Conservation (phyloP, 2,888 invertebrate species). For the Torymus texanus region DNA sequence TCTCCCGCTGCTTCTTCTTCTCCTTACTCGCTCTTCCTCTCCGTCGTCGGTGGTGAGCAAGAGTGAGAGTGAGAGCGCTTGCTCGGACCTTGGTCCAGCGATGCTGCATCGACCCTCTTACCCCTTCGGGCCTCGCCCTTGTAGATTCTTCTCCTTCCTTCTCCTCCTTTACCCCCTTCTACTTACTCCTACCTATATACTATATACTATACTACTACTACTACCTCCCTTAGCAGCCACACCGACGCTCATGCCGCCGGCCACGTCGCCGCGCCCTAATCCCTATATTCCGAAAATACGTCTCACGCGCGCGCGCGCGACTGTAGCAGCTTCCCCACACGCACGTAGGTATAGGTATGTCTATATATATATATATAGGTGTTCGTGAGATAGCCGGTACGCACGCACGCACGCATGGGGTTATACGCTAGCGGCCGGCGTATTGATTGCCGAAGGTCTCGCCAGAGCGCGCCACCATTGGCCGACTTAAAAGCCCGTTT, state of each 20-base stretch:
- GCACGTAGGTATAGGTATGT: no score
- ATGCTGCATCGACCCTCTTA: slow-evolving; percentile 72
- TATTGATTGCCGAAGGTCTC: slow-evolving; percentile 71
- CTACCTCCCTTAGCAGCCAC: slow-evolving; percentile 29
- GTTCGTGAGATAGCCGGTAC: background rate
- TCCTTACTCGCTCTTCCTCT: slow-evolving; percentile 23
- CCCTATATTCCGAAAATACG: slow-evolving; percentile 71
- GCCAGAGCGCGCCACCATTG: slow-evolving; percentile 70
- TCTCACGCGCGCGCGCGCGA: slow-evolving; percentile 61
- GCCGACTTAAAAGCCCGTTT: slow-evolving; percentile 52
- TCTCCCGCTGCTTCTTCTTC: slow-evolving; percentile 48
- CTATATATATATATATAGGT: no score
- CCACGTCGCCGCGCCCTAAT: slow-evolving; percentile 74
- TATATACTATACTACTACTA: background rate
- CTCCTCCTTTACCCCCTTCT: slow-evolving; percentile 41
- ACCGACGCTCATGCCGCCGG: slow-evolving; percentile 46
- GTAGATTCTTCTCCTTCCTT: slow-evolving; percentile 52
- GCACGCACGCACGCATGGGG: background rate
- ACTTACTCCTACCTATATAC: slow-evolving; percentile 36
- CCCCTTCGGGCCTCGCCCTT: slow-evolving; percentile 63
- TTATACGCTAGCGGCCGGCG: slow-evolving; percentile 52
- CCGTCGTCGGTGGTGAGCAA: slow-evolving; percentile 11
- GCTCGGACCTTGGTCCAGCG: slow-evolving; percentile 72
- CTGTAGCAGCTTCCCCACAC: background rate
- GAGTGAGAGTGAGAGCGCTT: slow-evolving; percentile 67